Evolutionary conservation across 1,140 invertebrate genomes (phyloP).

Genomic region (Lepidurus arcticus): DNA sequence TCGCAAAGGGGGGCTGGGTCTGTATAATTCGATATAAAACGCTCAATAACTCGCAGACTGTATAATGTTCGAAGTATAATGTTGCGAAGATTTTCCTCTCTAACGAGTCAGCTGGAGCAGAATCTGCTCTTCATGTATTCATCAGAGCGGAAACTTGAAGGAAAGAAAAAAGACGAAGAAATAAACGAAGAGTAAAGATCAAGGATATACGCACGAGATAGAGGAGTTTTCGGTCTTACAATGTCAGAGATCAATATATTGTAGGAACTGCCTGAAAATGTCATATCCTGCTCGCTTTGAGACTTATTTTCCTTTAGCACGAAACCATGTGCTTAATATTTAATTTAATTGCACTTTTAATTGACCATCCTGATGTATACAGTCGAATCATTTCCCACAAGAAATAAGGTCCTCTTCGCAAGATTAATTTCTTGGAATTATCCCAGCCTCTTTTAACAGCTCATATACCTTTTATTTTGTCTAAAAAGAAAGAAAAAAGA

Average conservation of each 20-base stretch:
- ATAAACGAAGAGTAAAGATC: neutral
- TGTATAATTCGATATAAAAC: too few species aligned
- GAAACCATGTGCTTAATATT: too few species aligned
- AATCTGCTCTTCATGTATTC: neutral
- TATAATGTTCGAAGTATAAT: neutral
- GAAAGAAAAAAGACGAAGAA: neutral
- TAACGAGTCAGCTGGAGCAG: neutral
- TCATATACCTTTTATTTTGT: too few species aligned
- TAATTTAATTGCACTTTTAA: too few species aligned
- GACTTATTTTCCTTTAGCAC: slow-evolving; percentile 25
- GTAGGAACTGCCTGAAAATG: neutral
- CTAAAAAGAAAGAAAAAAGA: too few species aligned
- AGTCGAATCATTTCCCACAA: too few species aligned
- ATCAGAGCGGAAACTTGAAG: neutral
- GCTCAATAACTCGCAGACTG: too few species aligned
- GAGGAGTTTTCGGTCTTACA: neutral
- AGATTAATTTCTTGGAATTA: too few species aligned
- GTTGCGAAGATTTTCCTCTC: neutral
- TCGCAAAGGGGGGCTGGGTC: too few species aligned
- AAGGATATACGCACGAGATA: neutral
- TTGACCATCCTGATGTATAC: too few species aligned
- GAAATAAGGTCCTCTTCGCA: too few species aligned
- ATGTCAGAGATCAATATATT: slow-evolving; percentile 9
- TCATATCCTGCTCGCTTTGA: slow-evolving; percentile 22
- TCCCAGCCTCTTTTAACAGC: too few species aligned